Conservation (phyloP, 1,140 invertebrate species). For the Cyrtorhinus lividipennis region DNA sequence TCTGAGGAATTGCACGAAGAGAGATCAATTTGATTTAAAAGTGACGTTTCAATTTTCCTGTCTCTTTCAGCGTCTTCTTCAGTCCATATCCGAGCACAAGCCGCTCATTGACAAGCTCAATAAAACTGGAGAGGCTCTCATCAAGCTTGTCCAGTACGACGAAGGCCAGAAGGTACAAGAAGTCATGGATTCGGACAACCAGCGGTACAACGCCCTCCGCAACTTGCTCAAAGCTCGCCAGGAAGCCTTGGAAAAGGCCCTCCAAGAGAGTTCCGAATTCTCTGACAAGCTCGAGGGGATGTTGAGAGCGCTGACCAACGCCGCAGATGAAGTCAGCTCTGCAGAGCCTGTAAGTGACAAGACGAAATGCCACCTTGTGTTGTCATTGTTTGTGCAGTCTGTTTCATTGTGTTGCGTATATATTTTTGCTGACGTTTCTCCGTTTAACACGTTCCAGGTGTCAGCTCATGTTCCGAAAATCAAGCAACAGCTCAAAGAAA, state of each 20-base stretch:
- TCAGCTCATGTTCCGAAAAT: slow-evolving; percentile 90
- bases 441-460: slow-evolving; percentile 38
- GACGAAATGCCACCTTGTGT: too few species aligned
- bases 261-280: slow-evolving; percentile 66
- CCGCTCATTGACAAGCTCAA: slow-evolving; percentile 90
- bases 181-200: slow-evolving; percentile 73
- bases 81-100: slow-evolving; percentile 85
- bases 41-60: too few species aligned
- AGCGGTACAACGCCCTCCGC: slow-evolving; percentile 68
- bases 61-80: slow-evolving; percentile 57
- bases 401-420: too few species aligned
- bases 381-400: too few species aligned
- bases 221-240: slow-evolving; percentile 70
- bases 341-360: slow-evolving; percentile 59
- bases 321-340: slow-evolving; percentile 79
- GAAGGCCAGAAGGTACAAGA: slow-evolving; percentile 77
- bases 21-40: slow-evolving; percentile 15
- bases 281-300: slow-evolving; percentile 92
- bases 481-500: slow-evolving; percentile 88
- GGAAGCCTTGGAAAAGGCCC: slow-evolving; percentile 76
- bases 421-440: too few species aligned
- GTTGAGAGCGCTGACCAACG: slow-evolving; percentile 77
- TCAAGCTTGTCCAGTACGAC: slow-evolving; percentile 69
- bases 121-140: slow-evolving; percentile 82
- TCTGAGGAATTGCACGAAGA: too few species aligned